phyloP scores from a whole-genome alignment of 2,797 vertebrate genomes.

The Antrozous pallidus region DNA sequence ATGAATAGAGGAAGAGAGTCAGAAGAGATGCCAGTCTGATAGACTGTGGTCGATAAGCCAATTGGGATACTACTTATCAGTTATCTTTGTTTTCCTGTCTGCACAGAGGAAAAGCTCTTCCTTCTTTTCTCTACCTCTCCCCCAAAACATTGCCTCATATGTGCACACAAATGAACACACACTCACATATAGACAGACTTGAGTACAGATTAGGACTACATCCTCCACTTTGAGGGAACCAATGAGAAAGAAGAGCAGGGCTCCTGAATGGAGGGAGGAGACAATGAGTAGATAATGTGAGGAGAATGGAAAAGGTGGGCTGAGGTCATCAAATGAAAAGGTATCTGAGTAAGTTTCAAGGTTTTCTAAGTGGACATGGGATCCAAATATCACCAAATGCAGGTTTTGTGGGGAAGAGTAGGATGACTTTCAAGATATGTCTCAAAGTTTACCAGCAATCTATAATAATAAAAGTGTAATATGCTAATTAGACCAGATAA shows the following conservation, averaged over 20 bases:
- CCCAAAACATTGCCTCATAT: not conserved
- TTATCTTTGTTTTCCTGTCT: not conserved
- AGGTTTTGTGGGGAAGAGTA: not conserved
- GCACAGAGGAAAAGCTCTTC: not conserved
- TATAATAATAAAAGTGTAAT: no score
- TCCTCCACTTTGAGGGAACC: not conserved
- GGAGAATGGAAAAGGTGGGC: not conserved
- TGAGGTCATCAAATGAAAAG: not conserved
- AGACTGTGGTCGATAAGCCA: not conserved
- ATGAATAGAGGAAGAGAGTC: not conserved
- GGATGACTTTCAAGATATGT: not conserved
- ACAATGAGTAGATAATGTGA: not conserved
- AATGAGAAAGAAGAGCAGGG: not conserved
- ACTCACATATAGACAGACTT: not conserved
- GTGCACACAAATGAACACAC: not conserved
- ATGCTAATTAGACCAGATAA: no score
- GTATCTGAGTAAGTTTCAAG: not conserved
- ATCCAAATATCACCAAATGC: not conserved
- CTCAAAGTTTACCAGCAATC: not conserved
- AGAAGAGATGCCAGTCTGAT: not conserved
- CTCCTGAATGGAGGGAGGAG: not conserved
- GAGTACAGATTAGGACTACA: not conserved
- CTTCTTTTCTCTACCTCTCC: not conserved
- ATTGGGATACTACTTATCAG: not conserved
- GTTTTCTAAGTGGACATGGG: not conserved